A percentile compares a stretch with the other conserved stretches of the same genome.
phyloP scores from a whole-genome alignment of 1,140 invertebrate genomes.

The Proctacanthus coquilletti region DNA sequence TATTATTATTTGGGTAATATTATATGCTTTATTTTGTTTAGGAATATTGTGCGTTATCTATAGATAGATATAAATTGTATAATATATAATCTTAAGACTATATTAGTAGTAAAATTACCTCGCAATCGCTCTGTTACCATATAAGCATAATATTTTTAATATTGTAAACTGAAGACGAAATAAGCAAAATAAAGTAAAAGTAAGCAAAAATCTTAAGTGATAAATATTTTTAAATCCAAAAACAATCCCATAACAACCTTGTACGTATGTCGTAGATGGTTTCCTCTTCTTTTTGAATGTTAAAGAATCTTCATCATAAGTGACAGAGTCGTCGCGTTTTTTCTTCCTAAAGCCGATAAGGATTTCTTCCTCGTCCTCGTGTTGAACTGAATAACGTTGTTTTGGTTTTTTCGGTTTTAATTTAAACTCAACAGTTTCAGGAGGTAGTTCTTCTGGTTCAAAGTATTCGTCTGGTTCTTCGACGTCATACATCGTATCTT shows the following conservation, averaged over 20 bases:
- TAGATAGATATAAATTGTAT: no score
- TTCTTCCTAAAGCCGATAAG: constrained; percentile 34
- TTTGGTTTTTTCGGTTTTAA: constrained; percentile 34
- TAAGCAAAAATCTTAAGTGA: constrained; percentile 7
- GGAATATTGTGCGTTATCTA: no score
- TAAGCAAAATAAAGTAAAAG: not conserved
- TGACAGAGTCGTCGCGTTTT: constrained; percentile 16
- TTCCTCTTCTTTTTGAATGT: constrained; percentile 44
- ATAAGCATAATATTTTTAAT: constrained; percentile 18
- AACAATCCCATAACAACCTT: constrained; percentile 37
- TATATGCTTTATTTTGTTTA: no score
- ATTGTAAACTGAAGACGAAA: not conserved
- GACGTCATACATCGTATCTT: constrained; percentile 43
- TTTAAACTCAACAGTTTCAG: constrained; percentile 36
- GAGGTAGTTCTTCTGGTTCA: constrained; percentile 30
- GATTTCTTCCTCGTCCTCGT: constrained; percentile 40
- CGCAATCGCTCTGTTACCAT: constrained; percentile 23
- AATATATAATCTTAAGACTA: not conserved
- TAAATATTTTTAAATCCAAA: constrained; percentile 5
- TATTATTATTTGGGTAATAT: no score
- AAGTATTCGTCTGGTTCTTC: constrained; percentile 40
- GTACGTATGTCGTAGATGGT: constrained; percentile 39
- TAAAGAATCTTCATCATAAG: constrained; percentile 17
- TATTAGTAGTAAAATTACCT: constrained; percentile 15
- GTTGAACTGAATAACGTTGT: constrained; percentile 23